Percentiles rank a stretch among this genome's conserved stretches.
Conservation (phyloP, 2,113 vertebrate genomes). For the Protomyctophum bolini region DNA sequence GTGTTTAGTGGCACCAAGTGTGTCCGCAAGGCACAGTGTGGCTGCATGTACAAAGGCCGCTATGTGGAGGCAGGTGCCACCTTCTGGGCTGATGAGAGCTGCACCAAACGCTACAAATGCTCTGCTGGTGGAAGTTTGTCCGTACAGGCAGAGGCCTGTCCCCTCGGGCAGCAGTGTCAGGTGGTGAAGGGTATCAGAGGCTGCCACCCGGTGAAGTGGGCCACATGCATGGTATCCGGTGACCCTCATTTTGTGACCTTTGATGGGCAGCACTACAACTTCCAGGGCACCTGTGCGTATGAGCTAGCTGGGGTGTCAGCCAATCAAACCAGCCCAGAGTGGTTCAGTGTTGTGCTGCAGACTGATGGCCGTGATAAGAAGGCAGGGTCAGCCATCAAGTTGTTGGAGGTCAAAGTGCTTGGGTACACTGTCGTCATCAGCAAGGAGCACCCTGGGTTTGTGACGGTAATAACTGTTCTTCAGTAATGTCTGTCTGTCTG, state of each 20-base stretch:
- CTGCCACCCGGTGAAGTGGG: conserved; percentile 45
- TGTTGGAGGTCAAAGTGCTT: conserved; percentile 73
- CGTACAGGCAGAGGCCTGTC: conserved; percentile 42
- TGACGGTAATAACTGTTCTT: conserved; percentile 37
- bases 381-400: conserved; percentile 48
- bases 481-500: too few relatives aligned
- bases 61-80: conserved; percentile 47
- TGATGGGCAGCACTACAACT: conserved; percentile 72
- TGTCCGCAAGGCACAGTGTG: conserved; percentile 47
- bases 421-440: conserved; percentile 53
- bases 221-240: conserved; percentile 69
- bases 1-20: conserved; percentile 50
- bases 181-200: conserved; percentile 40
- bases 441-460: conserved; percentile 31
- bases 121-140: conserved; percentile 41
- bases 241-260: conserved; percentile 78
- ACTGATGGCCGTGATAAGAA: conserved; percentile 59
- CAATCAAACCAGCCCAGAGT: conserved; percentile 22
- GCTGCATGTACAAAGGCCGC: conserved; percentile 45
- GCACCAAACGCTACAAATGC: conserved; percentile 57
- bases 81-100: conserved; percentile 64
- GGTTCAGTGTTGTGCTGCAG: conserved; percentile 78
- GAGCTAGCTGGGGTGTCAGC: conserved; percentile 67
- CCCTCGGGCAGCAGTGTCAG: conserved; percentile 42
- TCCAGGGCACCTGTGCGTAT: conserved; percentile 81